A percentile compares a stretch with the other conserved stretches of the same genome.
phyloP scores from a whole-genome alignment of 2,888 invertebrate genomes.

The Octodonta nipae region DNA sequence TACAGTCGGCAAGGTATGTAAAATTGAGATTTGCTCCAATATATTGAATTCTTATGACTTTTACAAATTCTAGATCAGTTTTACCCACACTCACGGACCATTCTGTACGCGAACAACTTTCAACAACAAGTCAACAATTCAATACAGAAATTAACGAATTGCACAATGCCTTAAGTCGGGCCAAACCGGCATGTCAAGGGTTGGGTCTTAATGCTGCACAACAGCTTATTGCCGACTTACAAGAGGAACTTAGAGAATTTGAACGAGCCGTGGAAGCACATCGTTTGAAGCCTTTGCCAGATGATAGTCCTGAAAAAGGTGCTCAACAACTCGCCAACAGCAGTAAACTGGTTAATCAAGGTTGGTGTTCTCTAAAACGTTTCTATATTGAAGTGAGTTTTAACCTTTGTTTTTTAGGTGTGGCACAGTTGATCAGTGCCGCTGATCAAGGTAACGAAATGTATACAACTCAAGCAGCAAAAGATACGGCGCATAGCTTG shows the following conservation, averaged over 20 bases:
- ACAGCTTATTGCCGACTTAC: constrained; percentile 65
- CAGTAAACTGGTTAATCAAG: constrained; percentile 66
- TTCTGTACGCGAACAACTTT: constrained; percentile 60
- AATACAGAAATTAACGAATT: constrained; percentile 39
- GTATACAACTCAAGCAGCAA: constrained; percentile 68
- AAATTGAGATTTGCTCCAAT: not conserved
- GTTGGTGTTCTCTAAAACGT: too few relatives aligned
- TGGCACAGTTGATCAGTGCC: constrained; percentile 76
- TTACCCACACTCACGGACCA: constrained; percentile 73
- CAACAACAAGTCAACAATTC: constrained; percentile 55
- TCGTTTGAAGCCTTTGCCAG: constrained; percentile 68
- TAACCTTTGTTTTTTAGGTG: constrained; percentile 31
- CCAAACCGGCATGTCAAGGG: constrained; percentile 53
- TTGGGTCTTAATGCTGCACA: constrained; percentile 77
- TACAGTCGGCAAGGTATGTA: constrained; percentile 46
- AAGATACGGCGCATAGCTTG: constrained; percentile 66
- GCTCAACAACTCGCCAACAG: constrained; percentile 45
- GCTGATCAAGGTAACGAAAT: constrained; percentile 68
- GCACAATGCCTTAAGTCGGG: constrained; percentile 31
- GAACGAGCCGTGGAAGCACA: constrained; percentile 60
- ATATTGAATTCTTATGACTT: not conserved
- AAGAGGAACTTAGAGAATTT: constrained; percentile 70
- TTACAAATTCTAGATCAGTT: constrained; percentile 42
- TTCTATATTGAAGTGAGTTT: not conserved
- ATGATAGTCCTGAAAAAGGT: constrained; percentile 44